Evolutionary conservation across 2,888 invertebrate genomes (phyloP), one percentile per base, ranked within the genome.

Genomic region (Eugnorisma glareosa): DNA sequence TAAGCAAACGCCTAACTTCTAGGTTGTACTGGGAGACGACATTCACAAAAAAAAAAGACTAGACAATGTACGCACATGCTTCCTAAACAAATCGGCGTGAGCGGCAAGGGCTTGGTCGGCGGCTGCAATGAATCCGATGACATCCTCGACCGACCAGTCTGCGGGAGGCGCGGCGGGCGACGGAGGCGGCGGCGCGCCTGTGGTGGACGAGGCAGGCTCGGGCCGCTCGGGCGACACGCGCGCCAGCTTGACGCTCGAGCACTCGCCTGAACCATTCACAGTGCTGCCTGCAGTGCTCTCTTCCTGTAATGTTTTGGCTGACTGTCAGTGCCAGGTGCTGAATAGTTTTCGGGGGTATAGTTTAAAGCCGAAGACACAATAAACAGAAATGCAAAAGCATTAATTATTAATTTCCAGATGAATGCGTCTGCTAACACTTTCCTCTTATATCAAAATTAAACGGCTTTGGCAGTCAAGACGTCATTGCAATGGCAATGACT

Each of bases 111-210:
- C 98, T 57, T 98, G 97, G 95, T 99, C 99, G 37, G 98, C 98
- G 79, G 98, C 98, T 77, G 98, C 98, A 84, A 99, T 99, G 94
- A 98, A 98, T 84, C 98, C 98, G 90, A 99, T 99, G 77, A 99
- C 99, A 93, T 99, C 99, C 92, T 99, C 99, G 40, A 99, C 99
- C 28, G 98, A 98, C 99, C 99, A 99, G 91, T 99, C 98, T 37
- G 97, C 97, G 40, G 98, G 98, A 74, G 97, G 97, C 54, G 97
- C 76, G 80, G 81, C 77, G 31, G 91, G 90, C 70, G 94, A 91
- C 61, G 96, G 93, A 78, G 97, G 91, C 37, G 96, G 95, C 75
- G 94, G 97, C 88, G 93, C 93, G 85, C 97, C 96, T 37, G 98
- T 98, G 0, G 98, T 98, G 0, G 98, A 98, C 6, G 98, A 98